Evolutionary conservation across 1,140 invertebrate species (phyloP).

Genomic region (Gonatopus flavifemur): DNA sequence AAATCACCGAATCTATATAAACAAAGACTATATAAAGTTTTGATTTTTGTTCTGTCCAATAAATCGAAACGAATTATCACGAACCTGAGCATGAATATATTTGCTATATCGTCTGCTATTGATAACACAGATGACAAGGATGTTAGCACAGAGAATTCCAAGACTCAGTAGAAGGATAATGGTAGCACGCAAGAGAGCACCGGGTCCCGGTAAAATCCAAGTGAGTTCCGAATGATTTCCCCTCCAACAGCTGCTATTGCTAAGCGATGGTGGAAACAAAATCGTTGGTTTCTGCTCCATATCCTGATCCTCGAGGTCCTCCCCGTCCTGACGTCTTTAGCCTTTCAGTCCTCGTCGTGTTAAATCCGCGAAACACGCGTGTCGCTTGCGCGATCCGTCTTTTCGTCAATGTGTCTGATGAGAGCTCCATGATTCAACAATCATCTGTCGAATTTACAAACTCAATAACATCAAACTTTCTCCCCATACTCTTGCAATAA

Average conservation of each 20-base stretch:
- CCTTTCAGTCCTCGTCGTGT: constrained; percentile 1
- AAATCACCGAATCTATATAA: no score
- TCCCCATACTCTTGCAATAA: no score
- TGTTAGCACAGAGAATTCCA: constrained; percentile 75
- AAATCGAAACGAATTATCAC: no score
- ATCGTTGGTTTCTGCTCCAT: constrained; percentile 57
- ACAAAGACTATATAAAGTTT: no score
- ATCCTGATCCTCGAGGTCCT: constrained; percentile 11
- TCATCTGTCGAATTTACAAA: no score
- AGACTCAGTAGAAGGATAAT: constrained; percentile 74
- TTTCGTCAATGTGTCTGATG: no score
- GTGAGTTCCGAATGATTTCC: constrained; percentile 63
- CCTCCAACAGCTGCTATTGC: constrained; percentile 79
- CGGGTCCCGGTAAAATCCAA: constrained; percentile 65
- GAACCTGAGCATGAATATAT: constrained; percentile 83
- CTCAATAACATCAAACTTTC: no score
- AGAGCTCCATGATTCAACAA: no score
- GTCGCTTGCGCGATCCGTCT: constrained; percentile 16
- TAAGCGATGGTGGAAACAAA: constrained; percentile 72
- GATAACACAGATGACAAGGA: constrained; percentile 78
- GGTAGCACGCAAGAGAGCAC: constrained; percentile 72
- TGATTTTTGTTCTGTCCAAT: no score
- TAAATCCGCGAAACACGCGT: constrained; percentile 19
- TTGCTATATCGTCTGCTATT: constrained; percentile 79
- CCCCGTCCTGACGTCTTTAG: background rate